Conservation (phyloP, 1,140 invertebrate genomes). For the Steinernema khuongi region DNA sequence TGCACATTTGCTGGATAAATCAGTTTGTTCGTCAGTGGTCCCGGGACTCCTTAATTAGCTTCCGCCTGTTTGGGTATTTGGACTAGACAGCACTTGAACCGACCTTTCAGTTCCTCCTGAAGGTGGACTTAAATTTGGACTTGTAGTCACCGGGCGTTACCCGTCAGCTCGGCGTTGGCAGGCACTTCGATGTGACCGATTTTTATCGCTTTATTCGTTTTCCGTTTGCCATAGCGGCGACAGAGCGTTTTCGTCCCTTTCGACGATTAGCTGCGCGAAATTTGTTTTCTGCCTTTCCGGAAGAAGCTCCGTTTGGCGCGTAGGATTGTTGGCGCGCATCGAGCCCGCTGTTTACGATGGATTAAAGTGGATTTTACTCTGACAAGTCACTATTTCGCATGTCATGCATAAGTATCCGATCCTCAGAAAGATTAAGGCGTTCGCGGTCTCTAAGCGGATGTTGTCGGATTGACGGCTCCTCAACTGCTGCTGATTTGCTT, state of each 20-base stretch:
- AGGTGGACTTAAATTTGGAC: too few species aligned
- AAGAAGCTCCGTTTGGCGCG: not conserved
- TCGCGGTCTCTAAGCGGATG: not conserved
- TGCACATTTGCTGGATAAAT: too few species aligned
- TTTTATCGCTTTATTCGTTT: not conserved
- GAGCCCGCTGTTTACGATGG: not conserved
- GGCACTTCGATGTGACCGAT: not conserved
- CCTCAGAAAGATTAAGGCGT: not conserved
- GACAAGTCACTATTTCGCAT: not conserved
- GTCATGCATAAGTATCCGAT: not conserved
- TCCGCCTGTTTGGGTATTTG: too few species aligned
- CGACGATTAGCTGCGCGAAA: slow-evolving; percentile 12
- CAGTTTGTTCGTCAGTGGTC: too few species aligned
- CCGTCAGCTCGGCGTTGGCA: too few species aligned
- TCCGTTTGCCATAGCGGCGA: not conserved
- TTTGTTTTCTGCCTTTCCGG: not conserved
- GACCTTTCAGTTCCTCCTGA: too few species aligned
- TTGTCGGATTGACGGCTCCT: too few species aligned
- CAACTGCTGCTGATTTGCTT: too few species aligned
- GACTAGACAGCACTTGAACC: too few species aligned
- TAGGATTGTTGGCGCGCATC: not conserved
- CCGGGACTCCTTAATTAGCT: too few species aligned
- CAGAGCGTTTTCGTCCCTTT: not conserved
- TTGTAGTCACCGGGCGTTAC: too few species aligned
- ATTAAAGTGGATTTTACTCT: slow-evolving; percentile 3